A percentile compares a stretch with the other conserved stretches of the same genome.
Evolutionary conservation across 2,113 vertebrate genomes (phyloP).

Genomic region (Guaruba guarouba): DNA sequence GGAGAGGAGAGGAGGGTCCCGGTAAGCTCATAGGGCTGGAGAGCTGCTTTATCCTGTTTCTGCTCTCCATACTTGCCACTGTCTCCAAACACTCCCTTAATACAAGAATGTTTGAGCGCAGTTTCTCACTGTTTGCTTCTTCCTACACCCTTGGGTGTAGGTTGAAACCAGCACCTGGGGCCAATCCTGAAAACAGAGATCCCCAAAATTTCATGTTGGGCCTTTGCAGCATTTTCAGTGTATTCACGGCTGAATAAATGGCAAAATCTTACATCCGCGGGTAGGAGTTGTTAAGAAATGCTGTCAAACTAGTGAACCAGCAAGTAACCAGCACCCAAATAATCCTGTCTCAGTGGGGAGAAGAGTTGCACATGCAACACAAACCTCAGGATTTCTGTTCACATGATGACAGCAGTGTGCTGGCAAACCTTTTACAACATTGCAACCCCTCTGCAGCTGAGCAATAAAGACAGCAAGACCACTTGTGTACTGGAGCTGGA

Average conservation of each 20-base stretch:
- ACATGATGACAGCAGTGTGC: background rate
- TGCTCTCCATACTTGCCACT: rapidly evolving
- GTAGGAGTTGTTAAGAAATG: background rate
- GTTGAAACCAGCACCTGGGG: background rate
- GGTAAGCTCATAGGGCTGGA: rapidly evolving
- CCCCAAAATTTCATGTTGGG: rapidly evolving
- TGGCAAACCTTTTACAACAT: background rate
- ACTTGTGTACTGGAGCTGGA: rapidly evolving
- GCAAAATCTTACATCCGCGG: rapidly evolving
- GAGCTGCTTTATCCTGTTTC: background rate
- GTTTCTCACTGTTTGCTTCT: background rate
- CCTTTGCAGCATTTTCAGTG: background rate
- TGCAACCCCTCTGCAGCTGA: background rate
- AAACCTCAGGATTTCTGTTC: rapidly evolving
- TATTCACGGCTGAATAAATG: background rate
- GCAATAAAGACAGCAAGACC: background rate
- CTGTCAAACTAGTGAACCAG: background rate
- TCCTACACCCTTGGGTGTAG: background rate
- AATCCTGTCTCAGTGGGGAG: rapidly evolving
- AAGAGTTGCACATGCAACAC: rapidly evolving
- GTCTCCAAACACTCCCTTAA: background rate
- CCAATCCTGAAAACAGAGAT: background rate
- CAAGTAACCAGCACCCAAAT: background rate
- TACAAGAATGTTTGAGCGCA: rapidly evolving
- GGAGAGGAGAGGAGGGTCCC: rapidly evolving